Conservation (phyloP, 2,888 invertebrate species). For the Ptychoptera contaminata region DNA sequence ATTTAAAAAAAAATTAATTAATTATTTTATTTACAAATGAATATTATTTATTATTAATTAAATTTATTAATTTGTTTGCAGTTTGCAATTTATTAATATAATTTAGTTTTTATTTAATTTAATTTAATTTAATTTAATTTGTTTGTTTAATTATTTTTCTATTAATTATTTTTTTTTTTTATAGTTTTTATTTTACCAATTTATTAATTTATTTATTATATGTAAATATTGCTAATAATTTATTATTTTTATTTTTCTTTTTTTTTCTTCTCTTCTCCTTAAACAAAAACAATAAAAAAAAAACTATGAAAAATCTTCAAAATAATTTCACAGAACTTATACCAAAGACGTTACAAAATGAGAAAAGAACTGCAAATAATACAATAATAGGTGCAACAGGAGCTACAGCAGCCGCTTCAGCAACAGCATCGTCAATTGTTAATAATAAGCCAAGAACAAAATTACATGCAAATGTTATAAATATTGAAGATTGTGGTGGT, state of each 20-base stretch:
- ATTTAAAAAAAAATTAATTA: constrained; percentile 5
- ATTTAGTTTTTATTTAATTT: constrained; percentile 6
- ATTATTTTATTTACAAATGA: constrained; percentile 1
- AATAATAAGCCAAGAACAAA: background rate
- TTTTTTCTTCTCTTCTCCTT: constrained; percentile 31
- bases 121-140: background rate
- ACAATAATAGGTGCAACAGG: background rate
- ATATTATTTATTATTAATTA: constrained; percentile 15
- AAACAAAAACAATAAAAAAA: constrained; percentile 5
- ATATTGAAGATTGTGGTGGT: too few relatives aligned
- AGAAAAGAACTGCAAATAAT: too few relatives aligned
- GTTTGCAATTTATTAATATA: too few relatives aligned
- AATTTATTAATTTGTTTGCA: constrained; percentile 22
- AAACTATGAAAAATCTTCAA: background rate
- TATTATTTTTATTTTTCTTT: constrained; percentile 1
- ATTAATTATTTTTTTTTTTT: background rate
- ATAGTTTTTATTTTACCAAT: constrained; percentile 8
- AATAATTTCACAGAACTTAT: background rate
- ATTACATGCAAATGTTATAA: too few relatives aligned
- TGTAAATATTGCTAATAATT: background rate
- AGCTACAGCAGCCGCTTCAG: background rate
- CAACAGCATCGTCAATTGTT: constrained; percentile 1
- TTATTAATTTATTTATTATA: background rate
- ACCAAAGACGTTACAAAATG: too few relatives aligned
- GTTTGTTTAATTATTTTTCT: constrained; percentile 1